phyloP scores from a whole-genome alignment of 2,888 invertebrate genomes.

The Orchesellides sinensis region DNA sequence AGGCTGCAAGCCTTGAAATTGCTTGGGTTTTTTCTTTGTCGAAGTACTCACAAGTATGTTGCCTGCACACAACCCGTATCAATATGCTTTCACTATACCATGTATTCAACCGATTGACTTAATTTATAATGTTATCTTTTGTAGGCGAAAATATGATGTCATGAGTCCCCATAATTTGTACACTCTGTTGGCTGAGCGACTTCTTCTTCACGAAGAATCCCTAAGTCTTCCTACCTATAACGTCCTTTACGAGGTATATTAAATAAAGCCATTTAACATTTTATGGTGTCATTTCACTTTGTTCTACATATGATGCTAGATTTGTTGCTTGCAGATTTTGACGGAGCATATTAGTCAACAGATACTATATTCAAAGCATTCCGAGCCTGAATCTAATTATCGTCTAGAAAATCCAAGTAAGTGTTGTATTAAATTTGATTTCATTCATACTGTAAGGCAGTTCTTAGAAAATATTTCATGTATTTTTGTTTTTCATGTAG shows the following conservation, averaged over 20 bases:
- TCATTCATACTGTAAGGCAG: background rate
- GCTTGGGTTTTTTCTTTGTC: constrained; percentile 97
- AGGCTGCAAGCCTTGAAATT: constrained; percentile 97
- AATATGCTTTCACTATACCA: background rate
- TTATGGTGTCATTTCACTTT: background rate
- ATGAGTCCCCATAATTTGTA: constrained; percentile 99
- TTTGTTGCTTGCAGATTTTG: constrained; percentile 84
- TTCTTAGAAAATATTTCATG: background rate
- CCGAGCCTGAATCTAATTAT: constrained; percentile 96
- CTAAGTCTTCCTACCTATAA: constrained; percentile 97
- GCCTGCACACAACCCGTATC: background rate
- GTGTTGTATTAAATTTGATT: constrained; percentile 77
- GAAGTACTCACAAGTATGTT: constrained; percentile 97
- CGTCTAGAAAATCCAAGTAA: constrained; percentile 97
- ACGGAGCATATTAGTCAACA: constrained; percentile 98
- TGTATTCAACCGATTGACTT: background rate
- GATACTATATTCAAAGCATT: constrained; percentile 94
- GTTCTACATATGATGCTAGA: background rate
- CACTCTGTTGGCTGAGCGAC: constrained; percentile 94
- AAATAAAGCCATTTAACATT: background rate
- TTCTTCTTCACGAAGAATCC: constrained; percentile 91
- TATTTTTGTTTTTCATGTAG: constrained; percentile 78
- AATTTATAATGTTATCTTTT: constrained; percentile 59
- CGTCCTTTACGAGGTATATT: constrained; percentile 93
- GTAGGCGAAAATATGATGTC: constrained; percentile 98